phyloP scores from a whole-genome alignment of 2,113 vertebrate species.

The Phylloscopus whistleri region DNA sequence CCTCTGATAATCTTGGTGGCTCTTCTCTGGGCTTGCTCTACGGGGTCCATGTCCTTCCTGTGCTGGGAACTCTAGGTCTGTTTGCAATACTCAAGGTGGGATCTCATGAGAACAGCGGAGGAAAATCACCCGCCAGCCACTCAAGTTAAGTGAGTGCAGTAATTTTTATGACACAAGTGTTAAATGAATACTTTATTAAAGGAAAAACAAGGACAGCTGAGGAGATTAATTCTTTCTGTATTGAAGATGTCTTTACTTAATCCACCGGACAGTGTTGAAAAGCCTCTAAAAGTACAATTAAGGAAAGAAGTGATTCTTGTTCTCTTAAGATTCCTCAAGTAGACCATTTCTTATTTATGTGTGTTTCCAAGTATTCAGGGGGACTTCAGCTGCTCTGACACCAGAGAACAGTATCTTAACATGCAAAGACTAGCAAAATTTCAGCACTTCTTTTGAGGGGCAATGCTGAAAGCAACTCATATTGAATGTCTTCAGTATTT shows the following conservation, averaged over 20 bases:
- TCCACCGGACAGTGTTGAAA: not conserved
- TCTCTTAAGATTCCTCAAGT: not conserved
- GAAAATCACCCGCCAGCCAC: rapidly evolving
- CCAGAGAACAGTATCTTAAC: not conserved
- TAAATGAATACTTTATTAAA: not conserved
- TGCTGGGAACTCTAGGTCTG: not conserved
- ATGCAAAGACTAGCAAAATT: not conserved
- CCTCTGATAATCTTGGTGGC: not conserved
- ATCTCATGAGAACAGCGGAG: not conserved
- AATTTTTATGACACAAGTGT: not conserved
- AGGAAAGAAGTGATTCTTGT: not conserved
- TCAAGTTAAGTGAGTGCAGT: not conserved
- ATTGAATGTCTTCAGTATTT: conserved; percentile 24
- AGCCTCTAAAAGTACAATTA: not conserved
- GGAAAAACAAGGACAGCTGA: not conserved
- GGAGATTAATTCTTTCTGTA: not conserved
- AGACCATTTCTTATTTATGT: not conserved
- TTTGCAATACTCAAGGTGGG: not conserved
- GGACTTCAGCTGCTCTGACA: not conserved
- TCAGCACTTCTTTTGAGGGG: not conserved
- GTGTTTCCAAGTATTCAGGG: not conserved
- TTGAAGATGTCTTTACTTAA: not conserved
- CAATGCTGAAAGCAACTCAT: not conserved
- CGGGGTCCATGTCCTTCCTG: not conserved
- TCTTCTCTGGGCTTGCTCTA: not conserved